These are phyloP conservation scores for Pristionchus exspectatus DNA, from an alignment of 2,888 invertebrate species.

Conservation along the genomic window DNA sequence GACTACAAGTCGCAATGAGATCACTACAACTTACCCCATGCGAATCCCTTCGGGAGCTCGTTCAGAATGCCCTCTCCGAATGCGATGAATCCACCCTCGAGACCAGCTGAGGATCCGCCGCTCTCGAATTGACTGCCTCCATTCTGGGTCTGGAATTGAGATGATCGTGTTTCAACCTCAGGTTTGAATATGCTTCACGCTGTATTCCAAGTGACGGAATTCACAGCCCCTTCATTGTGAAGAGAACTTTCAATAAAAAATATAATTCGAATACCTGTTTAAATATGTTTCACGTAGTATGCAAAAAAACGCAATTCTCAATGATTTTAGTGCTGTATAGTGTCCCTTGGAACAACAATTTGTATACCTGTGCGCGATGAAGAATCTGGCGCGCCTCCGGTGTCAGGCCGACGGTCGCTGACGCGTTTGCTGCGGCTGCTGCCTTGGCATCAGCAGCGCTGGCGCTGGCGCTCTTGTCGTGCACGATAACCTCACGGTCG, in stretches of 20 bases:
- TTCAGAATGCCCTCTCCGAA: constrained; percentile 54
- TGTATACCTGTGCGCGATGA: background rate
- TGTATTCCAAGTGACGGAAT: too few species aligned
- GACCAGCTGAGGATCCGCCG: background rate
- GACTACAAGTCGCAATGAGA: too few species aligned
- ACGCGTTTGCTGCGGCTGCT: background rate
- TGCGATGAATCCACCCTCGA: constrained; percentile 54
- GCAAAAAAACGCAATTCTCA: too few species aligned
- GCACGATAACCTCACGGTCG: constrained; percentile 17
- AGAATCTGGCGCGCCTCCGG: background rate
- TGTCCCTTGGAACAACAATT: too few species aligned
- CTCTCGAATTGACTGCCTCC: constrained; percentile 23
- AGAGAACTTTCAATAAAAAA: too few species aligned
- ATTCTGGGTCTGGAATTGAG: background rate
- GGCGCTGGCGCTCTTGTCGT: background rate
- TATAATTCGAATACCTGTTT: too few species aligned
- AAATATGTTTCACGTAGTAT: too few species aligned
- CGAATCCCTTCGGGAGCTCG: background rate
- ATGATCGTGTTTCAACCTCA: too few species aligned
- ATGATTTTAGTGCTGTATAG: too few species aligned
- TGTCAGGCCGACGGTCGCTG: background rate
- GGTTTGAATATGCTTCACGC: too few species aligned
- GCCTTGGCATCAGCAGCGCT: background rate
- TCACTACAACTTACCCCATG: background rate
- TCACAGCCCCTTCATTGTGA: too few species aligned